Evolutionary conservation across 1,140 invertebrate genomes (phyloP).

Genomic region (Eupristina koningsbergeri): DNA sequence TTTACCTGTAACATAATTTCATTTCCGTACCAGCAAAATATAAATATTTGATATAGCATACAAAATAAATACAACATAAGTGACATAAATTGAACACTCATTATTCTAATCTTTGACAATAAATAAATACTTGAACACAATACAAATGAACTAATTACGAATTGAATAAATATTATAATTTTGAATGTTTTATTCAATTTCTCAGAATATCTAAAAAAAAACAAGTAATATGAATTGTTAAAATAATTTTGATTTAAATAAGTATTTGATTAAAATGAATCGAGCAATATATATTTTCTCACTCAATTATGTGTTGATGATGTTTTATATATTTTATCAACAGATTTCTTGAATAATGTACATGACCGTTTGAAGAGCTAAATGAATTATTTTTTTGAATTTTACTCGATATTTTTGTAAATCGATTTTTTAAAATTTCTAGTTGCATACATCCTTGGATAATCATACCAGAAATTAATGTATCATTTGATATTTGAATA

Average conservation of each 20-base stretch:
- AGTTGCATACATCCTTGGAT: conserved; percentile 56
- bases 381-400: neutral
- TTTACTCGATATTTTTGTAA: conserved; percentile 44
- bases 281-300: conserved; percentile 19
- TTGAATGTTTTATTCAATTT: conserved; percentile 55
- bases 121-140: conserved; percentile 60
- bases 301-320: conserved; percentile 56
- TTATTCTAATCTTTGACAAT: conserved; percentile 55
- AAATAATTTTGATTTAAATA: neutral
- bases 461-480: conserved; percentile 57
- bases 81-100: conserved; percentile 57
- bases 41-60: conserved; percentile 59
- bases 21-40: conserved; percentile 62
- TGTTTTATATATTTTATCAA: conserved; percentile 52
- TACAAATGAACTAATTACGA: conserved; percentile 56
- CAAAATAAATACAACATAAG: conserved; percentile 57
- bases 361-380: neutral
- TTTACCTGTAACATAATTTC: conserved; percentile 59
- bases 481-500: conserved; percentile 57
- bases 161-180: conserved; percentile 59
- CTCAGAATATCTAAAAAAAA: conserved; percentile 55
- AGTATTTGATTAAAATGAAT: conserved; percentile 10
- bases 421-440: conserved; percentile 54
- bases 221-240: conserved; percentile 2
- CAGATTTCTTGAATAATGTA: conserved; percentile 7